Base-by-base conservation (phyloP, 1,140 invertebrate species). In the Sipha flava region DNA sequence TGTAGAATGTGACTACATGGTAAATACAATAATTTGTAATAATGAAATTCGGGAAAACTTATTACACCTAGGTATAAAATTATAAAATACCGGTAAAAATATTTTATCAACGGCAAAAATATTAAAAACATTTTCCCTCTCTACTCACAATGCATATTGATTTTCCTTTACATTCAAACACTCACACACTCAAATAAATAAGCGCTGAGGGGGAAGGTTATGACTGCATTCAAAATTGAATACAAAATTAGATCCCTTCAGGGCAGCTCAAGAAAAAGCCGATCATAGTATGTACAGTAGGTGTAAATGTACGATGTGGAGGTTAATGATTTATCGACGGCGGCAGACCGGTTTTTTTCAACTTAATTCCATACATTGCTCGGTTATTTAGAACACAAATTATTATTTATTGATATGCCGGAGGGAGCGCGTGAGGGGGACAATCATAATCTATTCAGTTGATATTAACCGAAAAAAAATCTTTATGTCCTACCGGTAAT, bases 401-500 rank as follows among this genome's bases (percentile, higher is more conserved):
- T 70, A 70, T 70, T 70, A 70, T 70, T 70, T 70, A 47, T 70
- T 70, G 66, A 70, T 47, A 29, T 18, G 66, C 66, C 66, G 40
- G 7, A 70, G 26, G 66, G 40, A 16, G 21, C 12, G 7, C 40
- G 29, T 1, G 16, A 43, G 18, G 16, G 23, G 40, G 47, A 47
- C 66, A 70, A 66, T 66, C 37, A 66, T 66, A 40, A 66, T 40
- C 62, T 70, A 70, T 70, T 12, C 23, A 12, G 23, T 47, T 14
- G 26, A 23, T 18, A 68, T 68, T 68, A 26, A 16, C 26, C 23
- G 6, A 26, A 68, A 70, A 70, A 70, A 70, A 47, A 45, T 12
- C 21, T 29, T 31, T 37, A 45, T 70, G 40, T 70, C 40, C 40
- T 47, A 70, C 66, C 43, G 40, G 26, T 70, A 70, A 70, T 70